These are phyloP conservation scores for Sterna hirundo DNA, from an alignment of 2,113 vertebrate genomes.

Conservation along the genomic window DNA sequence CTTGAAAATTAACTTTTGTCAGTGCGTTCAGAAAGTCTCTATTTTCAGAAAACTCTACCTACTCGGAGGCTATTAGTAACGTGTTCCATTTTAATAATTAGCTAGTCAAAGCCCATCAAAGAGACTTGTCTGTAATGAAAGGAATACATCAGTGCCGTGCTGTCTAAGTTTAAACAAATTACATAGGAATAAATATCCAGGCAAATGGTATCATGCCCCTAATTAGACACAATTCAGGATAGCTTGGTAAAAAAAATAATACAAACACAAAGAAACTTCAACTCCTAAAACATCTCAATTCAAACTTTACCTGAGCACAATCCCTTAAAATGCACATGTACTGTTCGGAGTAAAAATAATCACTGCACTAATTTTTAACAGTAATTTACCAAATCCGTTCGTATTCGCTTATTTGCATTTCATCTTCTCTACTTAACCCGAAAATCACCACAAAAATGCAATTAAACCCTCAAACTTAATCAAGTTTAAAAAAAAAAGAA, in stretches of 20 bases:
- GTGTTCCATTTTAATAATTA: not conserved
- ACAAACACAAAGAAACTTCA: not conserved
- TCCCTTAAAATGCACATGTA: not conserved
- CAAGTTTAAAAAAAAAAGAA: not conserved
- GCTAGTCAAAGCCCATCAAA: slow-evolving; percentile 21
- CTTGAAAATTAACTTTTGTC: not conserved
- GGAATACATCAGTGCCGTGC: not conserved
- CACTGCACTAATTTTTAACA: not conserved
- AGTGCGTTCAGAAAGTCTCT: not conserved
- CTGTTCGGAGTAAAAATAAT: not conserved
- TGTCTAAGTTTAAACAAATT: slow-evolving; percentile 20
- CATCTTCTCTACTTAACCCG: not conserved
- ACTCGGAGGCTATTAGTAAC: not conserved
- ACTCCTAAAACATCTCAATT: slow-evolving; percentile 45
- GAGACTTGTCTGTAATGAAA: not conserved
- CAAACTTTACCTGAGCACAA: not conserved
- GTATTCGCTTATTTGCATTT: not conserved
- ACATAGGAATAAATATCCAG: slow-evolving; percentile 17
- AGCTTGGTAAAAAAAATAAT: not conserved
- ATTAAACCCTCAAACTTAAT: slow-evolving; percentile 42
- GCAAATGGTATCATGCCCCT: slow-evolving; percentile 19
- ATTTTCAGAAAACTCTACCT: not conserved
- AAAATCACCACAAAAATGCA: slow-evolving; percentile 7
- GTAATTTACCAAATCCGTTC: not conserved
- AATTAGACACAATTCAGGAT: slow-evolving; percentile 35